Evolutionary conservation across 2,113 vertebrate species (phyloP).

Genomic region (Thunnus maccoyii): DNA sequence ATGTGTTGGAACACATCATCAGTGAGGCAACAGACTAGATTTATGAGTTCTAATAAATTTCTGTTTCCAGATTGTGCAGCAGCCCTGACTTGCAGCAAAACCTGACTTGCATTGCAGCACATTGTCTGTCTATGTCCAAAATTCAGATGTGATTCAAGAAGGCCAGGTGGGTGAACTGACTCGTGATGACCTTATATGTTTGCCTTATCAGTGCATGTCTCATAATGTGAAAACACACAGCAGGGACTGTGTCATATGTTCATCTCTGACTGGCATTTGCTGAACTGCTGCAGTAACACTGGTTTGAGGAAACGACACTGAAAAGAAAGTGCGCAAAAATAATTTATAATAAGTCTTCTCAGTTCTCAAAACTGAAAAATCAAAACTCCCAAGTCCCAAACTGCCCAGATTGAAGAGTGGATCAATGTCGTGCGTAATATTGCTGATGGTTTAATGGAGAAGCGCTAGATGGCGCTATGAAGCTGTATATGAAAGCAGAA

Average conservation of each 20-base stretch:
- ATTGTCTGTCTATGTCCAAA: conserved; percentile 87
- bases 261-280: background rate
- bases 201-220: background rate
- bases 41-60: background rate
- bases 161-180: background rate
- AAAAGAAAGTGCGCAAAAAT: background rate
- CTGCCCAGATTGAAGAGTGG: background rate
- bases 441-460: background rate
- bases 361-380: background rate
- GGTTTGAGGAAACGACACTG: background rate
- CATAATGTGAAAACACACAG: background rate
- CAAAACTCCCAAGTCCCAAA: background rate
- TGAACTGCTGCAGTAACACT: background rate
- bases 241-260: too few relatives aligned
- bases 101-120: conserved; percentile 83
- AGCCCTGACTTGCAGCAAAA: conserved; percentile 85
- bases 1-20: background rate
- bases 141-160: conserved; percentile 80
- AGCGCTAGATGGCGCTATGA: conserved; percentile 70
- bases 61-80: conserved; percentile 83
- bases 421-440: background rate
- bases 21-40: background rate
- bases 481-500: conserved; percentile 20
- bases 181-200: background rate
- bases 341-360: background rate